These are phyloP conservation scores for Echiichthys vipera DNA, from an alignment of 2,797 vertebrate genomes.

Conservation along the genomic window DNA sequence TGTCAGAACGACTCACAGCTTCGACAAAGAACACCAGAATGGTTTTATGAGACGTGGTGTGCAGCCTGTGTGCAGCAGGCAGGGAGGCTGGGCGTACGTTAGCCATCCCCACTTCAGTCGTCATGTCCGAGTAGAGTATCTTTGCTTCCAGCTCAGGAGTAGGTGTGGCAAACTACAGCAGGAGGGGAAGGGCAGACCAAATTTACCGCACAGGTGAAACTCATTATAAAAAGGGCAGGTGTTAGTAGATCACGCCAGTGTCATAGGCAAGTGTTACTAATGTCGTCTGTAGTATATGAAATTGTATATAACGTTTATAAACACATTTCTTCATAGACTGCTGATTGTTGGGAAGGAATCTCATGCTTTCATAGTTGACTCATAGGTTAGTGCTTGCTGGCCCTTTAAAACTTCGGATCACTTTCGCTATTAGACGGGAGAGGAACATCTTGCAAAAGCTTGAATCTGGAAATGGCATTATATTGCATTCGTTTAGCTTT, in stretches of 20 bases:
- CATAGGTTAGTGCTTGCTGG: not conserved
- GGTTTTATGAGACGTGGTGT: slow-evolving; percentile 22
- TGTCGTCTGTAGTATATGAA: too few species aligned
- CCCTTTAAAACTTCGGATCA: too few species aligned
- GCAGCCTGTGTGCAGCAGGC: not conserved
- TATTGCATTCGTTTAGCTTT: too few species aligned
- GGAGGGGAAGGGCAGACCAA: not conserved
- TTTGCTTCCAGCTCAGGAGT: too few species aligned
- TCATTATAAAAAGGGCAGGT: accelerated
- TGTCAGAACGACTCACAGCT: not conserved
- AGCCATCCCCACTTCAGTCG: slow-evolving; percentile 38
- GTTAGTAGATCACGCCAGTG: accelerated
- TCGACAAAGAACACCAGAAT: slow-evolving; percentile 50
- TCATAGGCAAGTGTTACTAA: too few species aligned
- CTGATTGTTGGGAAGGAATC: not conserved
- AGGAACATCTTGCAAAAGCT: not conserved
- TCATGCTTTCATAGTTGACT: not conserved
- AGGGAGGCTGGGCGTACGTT: slow-evolving; percentile 35
- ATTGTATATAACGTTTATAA: too few species aligned
- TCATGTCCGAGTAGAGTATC: slow-evolving; percentile 68
- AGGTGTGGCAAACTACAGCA: too few species aligned
- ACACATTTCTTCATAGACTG: not conserved
- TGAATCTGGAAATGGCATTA: not conserved
- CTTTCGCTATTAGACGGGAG: too few species aligned
- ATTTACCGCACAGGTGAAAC: slow-evolving; percentile 1